Conservation (phyloP, 1,140 invertebrate genomes). For the Aphaenogaster ashmeadi region DNA sequence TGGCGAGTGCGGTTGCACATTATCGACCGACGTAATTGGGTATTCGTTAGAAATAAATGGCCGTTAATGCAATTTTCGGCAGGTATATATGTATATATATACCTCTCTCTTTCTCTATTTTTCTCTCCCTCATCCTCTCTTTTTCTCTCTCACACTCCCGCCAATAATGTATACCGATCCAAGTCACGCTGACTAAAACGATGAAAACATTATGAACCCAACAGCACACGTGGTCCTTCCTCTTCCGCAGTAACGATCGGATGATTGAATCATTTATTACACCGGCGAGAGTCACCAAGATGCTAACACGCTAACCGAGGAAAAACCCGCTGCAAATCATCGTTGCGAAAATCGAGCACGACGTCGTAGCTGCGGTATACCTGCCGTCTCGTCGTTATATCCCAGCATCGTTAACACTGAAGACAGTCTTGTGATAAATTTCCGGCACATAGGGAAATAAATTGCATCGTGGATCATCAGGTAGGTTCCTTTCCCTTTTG, state of each 20-base stretch:
- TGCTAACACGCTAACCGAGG: slow-evolving; percentile 6
- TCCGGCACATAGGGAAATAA: slow-evolving; percentile 41
- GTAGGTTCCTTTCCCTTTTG: slow-evolving; percentile 26
- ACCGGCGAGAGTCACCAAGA: slow-evolving; percentile 15
- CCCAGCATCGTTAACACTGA: slow-evolving; percentile 24
- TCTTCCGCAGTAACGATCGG: slow-evolving; percentile 49
- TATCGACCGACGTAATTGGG: slow-evolving; percentile 75
- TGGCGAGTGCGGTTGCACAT: slow-evolving; percentile 66
- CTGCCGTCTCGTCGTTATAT: slow-evolving; percentile 4
- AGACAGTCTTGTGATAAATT: slow-evolving; percentile 54
- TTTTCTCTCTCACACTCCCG: slow-evolving; percentile 25
- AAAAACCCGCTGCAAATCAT: slow-evolving; percentile 37
- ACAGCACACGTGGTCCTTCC: slow-evolving; percentile 19
- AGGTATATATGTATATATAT: slow-evolving; percentile 57
- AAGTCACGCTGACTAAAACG: slow-evolving; percentile 54
- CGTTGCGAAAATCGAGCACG: slow-evolving; percentile 30
- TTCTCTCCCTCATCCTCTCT: neutral
- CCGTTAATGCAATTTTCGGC: slow-evolving; percentile 79
- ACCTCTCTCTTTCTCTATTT: slow-evolving; percentile 31
- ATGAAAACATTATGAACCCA: slow-evolving; percentile 53
- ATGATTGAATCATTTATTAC: slow-evolving; percentile 62
- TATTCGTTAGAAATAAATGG: slow-evolving; percentile 81
- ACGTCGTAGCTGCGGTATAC: neutral
- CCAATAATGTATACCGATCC: slow-evolving; percentile 76
- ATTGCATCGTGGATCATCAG: slow-evolving; percentile 59